A percentile compares a stretch with the other conserved stretches of the same genome.
These are phyloP conservation scores for Monochamus alternatus DNA, from an alignment of 2,888 invertebrate genomes.

Conservation along the genomic window DNA sequence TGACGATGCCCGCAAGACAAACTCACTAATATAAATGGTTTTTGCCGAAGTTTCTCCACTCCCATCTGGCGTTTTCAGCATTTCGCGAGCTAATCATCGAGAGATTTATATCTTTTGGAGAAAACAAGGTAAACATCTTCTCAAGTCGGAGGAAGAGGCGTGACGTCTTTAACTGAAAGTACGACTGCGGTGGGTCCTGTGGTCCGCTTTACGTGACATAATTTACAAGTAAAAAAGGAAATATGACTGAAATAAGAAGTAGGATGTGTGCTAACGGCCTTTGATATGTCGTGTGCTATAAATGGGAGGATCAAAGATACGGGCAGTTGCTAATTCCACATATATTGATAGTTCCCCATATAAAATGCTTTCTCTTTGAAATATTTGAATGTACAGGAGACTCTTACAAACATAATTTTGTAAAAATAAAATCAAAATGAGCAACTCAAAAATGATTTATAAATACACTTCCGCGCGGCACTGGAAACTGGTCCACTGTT, in stretches of 20 bases:
- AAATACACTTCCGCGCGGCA: too few species aligned
- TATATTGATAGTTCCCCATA: not conserved
- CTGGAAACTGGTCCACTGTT: too few species aligned
- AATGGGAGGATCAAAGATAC: not conserved
- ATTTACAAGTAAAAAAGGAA: slow-evolving; percentile 36
- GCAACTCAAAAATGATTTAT: too few species aligned
- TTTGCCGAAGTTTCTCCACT: not conserved
- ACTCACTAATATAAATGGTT: not conserved
- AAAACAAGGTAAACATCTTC: slow-evolving; percentile 25
- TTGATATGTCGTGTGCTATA: slow-evolving; percentile 25
- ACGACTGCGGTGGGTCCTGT: slow-evolving; percentile 33
- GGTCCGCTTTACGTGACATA: slow-evolving; percentile 35
- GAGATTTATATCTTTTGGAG: slow-evolving; percentile 28
- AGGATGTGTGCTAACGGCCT: slow-evolving; percentile 26
- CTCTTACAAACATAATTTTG: too few species aligned
- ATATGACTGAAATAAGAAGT: slow-evolving; percentile 38
- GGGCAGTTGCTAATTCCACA: slow-evolving; percentile 1
- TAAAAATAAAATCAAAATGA: too few species aligned
- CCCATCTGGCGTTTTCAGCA: slow-evolving; percentile 17
- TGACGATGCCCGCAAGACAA: too few species aligned
- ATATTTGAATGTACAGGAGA: too few species aligned
- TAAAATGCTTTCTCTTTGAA: not conserved
- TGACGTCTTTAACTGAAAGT: slow-evolving; percentile 19
- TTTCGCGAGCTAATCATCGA: slow-evolving; percentile 17
- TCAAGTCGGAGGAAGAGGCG: slow-evolving; percentile 10